Evolutionary conservation across 1,140 invertebrate species (phyloP).

Genomic region (Matsumurasca onukii): DNA sequence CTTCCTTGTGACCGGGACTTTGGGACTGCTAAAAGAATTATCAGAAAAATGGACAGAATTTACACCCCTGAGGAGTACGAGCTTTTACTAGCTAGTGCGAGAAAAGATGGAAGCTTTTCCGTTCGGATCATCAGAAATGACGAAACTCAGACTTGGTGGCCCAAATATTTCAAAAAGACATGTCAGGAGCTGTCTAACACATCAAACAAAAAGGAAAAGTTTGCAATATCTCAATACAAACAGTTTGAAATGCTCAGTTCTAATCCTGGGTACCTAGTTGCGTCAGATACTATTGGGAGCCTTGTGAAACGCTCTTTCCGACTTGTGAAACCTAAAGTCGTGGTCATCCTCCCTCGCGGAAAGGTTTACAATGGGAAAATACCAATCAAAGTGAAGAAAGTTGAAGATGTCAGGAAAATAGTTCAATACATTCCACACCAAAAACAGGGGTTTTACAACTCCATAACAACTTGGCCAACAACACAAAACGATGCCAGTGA

Average conservation of each 20-base stretch:
- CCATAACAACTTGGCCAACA: conserved; percentile 5
- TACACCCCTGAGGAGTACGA: conserved; percentile 26
- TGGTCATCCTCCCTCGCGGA: neutral
- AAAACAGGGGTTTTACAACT: neutral
- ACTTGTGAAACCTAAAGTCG: too few relatives aligned
- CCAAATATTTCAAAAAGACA: conserved; percentile 33
- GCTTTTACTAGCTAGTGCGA: neutral
- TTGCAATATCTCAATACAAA: neutral
- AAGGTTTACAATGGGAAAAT: conserved; percentile 1
- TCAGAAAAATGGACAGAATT: conserved; percentile 17
- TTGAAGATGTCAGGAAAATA: too few relatives aligned
- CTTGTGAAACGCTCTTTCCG: too few relatives aligned
- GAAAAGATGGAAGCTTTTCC: neutral
- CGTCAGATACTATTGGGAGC: conserved; percentile 1
- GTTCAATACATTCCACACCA: neutral
- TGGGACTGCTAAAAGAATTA: conserved; percentile 18
- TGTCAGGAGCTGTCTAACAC: conserved; percentile 4
- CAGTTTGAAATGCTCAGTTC: conserved; percentile 5
- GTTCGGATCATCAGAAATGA: conserved; percentile 1
- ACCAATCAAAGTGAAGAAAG: neutral
- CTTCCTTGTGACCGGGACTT: conserved; percentile 27
- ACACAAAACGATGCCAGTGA: too few relatives aligned
- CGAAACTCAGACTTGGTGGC: conserved; percentile 34
- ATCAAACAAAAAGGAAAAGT: neutral
- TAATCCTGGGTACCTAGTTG: conserved; percentile 1